These are phyloP conservation scores for Lipotes vexillifer DNA, from an alignment of 2,113 vertebrate genomes.

Conservation along the genomic window DNA sequence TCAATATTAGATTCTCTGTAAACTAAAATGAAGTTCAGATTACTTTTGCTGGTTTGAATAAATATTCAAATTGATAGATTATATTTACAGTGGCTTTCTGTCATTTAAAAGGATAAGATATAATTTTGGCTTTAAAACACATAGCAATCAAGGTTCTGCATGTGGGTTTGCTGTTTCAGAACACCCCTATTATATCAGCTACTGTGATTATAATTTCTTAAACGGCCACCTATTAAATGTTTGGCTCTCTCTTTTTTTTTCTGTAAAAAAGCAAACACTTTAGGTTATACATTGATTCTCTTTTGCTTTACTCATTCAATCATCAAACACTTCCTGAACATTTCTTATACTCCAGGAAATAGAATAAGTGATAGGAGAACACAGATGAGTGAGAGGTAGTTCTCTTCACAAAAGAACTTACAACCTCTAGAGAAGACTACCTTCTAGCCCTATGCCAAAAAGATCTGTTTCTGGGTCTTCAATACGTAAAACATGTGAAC, in stretches of 20 bases:
- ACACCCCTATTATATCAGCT: background rate
- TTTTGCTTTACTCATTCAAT: background rate
- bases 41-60: background rate
- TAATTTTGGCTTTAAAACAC: constrained; percentile 29
- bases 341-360: background rate
- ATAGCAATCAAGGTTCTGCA: background rate
- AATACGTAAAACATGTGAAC: background rate
- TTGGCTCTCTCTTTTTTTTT: background rate
- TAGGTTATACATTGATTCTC: background rate
- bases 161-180: background rate
- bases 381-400: background rate
- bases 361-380: background rate
- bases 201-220: background rate
- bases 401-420: background rate
- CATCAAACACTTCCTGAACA: background rate
- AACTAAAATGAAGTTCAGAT: constrained; percentile 27
- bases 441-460: background rate
- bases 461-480: background rate
- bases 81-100: background rate
- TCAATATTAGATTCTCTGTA: background rate
- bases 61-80: background rate
- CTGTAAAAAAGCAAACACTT: background rate
- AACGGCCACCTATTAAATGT: background rate
- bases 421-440: background rate
- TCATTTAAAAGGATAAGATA: background rate